Evolutionary conservation across 2,888 invertebrate species (phyloP), one percentile per base, ranked within the genome.

Genomic region (Trachelus troglodyta): DNA sequence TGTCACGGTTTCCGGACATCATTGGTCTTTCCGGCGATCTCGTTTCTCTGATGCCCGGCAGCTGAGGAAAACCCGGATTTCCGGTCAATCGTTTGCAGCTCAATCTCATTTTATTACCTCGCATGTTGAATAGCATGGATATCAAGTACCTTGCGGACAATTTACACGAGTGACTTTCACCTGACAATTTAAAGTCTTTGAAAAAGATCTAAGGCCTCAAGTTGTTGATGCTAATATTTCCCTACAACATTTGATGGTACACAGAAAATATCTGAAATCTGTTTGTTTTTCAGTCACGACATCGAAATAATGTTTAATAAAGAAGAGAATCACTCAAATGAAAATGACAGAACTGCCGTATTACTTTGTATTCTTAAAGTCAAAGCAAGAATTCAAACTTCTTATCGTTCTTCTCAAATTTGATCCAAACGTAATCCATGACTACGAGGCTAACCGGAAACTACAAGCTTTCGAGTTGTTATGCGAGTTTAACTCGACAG

Each of bases 41-140:
- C 69, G 34, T 33, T 74, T 74, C 37, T 73, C 74, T 69, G 77
- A 69, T 77, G 78, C 77, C 80, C 75, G 77, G 69, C 76, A 74
- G 69, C 37, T 33, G 76, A 79, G 79, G 78, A 79, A 81, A 82
- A 79, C 78, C 76, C 73, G 78, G 74, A 79, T 78, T 79, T 82
- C 81, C 81, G 75, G 77, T 56, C 23, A 56, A 56, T 56, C 56
- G 56, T 56, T 56, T 23, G 2, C 23, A 23, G 15, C 56, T 56
- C 56, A 9, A 56, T 56, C 56, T 56, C 23, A 23, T 56, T 56
- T 56, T 56, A 56, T 23, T 23, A 2, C 23, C 23, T 56, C 56
- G 56, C 56, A 56, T 23, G 23, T 23, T 9, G 23, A 56, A 56
- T 23, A 56, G 9, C 23, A 9, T 9, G 23, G 23, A 56, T 56